phyloP scores from a whole-genome alignment of 2,113 vertebrate genomes.

The Sterna hirundo region DNA sequence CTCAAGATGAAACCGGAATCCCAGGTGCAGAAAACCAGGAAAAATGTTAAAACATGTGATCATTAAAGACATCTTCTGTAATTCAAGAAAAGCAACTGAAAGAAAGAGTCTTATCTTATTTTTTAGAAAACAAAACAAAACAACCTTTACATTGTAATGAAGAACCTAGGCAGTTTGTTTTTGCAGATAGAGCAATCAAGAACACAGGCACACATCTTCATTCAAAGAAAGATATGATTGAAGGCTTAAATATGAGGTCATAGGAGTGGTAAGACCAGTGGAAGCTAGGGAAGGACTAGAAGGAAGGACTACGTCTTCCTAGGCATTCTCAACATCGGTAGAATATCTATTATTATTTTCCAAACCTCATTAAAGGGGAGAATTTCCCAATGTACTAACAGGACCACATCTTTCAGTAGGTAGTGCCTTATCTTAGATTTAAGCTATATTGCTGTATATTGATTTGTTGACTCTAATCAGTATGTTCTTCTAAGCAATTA shows the following conservation, averaged over 20 bases:
- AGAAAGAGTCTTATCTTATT: not conserved
- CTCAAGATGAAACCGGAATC: not conserved
- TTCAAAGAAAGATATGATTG: not conserved
- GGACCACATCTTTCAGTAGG: not conserved
- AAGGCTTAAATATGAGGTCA: not conserved
- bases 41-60: not conserved
- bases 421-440: not conserved
- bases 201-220: not conserved
- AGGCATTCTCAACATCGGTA: not conserved
- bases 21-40: not conserved
- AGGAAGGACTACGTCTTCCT: not conserved
- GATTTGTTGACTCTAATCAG: slow-evolving; percentile 1
- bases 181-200: not conserved
- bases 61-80: not conserved
- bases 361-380: not conserved
- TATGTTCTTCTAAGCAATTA: slow-evolving; percentile 12
- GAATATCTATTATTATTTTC: not conserved
- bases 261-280: not conserved
- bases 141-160: not conserved
- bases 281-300: not conserved
- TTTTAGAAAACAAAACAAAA: not conserved
- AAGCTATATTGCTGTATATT: not conserved
- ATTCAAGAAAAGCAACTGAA: not conserved
- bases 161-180: not conserved
- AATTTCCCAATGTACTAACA: not conserved